phyloP scores from a whole-genome alignment of 2,113 vertebrate species.

The Stomatorhinus ivindoensis region DNA sequence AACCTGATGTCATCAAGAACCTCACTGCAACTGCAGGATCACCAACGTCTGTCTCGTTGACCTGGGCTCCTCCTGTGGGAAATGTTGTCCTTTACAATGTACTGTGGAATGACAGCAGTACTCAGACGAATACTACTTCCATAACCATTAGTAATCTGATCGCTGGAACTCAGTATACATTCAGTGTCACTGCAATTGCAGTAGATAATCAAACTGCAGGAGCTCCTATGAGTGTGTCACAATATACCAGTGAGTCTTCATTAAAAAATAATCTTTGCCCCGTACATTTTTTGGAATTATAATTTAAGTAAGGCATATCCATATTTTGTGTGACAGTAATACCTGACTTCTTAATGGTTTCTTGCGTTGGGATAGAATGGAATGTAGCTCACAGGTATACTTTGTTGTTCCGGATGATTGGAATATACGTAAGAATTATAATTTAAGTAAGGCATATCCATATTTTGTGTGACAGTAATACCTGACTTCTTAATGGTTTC shows the following conservation, averaged over 20 bases:
- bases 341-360: neutral
- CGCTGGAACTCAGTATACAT: constrained; percentile 40
- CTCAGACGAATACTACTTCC: neutral
- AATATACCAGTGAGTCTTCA: constrained; percentile 43
- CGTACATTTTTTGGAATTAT: neutral
- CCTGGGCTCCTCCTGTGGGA: neutral
- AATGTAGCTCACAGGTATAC: neutral
- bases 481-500: neutral
- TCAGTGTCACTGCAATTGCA: constrained; percentile 41
- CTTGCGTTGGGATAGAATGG: neutral
- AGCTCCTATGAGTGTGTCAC: constrained; percentile 3
- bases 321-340: neutral
- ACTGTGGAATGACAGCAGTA: neutral
- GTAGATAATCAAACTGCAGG: constrained; percentile 21
- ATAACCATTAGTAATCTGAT: constrained; percentile 24
- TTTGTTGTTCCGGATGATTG: no score
- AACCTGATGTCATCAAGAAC: constrained; percentile 12
- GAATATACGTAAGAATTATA: no score
- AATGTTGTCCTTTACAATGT: neutral
- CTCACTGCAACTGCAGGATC: neutral
- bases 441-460: neutral
- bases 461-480: neutral
- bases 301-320: neutral
- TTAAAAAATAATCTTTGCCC: neutral
- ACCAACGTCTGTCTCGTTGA: neutral